Conservation (phyloP, 2,888 invertebrate genomes). For the Torymus auratus region DNA sequence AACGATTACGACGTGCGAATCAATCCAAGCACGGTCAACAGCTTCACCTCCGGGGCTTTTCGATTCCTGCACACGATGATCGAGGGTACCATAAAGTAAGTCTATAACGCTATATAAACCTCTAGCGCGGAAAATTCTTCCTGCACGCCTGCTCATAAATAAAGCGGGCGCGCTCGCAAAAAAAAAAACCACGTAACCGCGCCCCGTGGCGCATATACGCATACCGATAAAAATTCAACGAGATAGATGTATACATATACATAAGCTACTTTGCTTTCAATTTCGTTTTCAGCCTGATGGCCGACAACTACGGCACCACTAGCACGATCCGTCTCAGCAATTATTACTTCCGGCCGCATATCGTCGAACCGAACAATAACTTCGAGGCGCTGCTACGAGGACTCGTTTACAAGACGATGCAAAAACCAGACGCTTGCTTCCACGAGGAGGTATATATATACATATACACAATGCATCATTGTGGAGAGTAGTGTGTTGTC, state of each 20-base stretch:
- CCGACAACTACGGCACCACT: conserved; percentile 39
- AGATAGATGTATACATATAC: background rate
- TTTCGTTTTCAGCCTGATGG: conserved; percentile 45
- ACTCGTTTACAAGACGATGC: conserved; percentile 79
- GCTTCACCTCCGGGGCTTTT: conserved; percentile 82
- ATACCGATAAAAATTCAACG: background rate
- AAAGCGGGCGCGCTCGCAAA: too few relatives aligned
- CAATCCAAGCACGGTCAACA: conserved; percentile 80
- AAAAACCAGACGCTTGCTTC: conserved; percentile 80
- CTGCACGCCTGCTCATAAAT: too few relatives aligned
- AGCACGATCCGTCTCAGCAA: conserved; percentile 78
- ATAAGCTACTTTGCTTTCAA: background rate
- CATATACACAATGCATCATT: too few relatives aligned
- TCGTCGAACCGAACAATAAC: conserved; percentile 77
- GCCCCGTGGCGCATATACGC: background rate
- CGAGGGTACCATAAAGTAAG: conserved; percentile 74
- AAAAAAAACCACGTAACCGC: conserved; percentile 1
- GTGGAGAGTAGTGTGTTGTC: too few relatives aligned
- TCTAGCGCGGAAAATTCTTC: too few relatives aligned
- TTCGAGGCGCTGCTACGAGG: conserved; percentile 80
- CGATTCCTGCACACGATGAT: conserved; percentile 83
- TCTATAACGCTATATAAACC: background rate
- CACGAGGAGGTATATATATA: conserved; percentile 75
- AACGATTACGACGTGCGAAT: conserved; percentile 78
- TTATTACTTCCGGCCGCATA: conserved; percentile 79